Conservation (phyloP, 2,113 vertebrate species). For the Hylia prasina region DNA sequence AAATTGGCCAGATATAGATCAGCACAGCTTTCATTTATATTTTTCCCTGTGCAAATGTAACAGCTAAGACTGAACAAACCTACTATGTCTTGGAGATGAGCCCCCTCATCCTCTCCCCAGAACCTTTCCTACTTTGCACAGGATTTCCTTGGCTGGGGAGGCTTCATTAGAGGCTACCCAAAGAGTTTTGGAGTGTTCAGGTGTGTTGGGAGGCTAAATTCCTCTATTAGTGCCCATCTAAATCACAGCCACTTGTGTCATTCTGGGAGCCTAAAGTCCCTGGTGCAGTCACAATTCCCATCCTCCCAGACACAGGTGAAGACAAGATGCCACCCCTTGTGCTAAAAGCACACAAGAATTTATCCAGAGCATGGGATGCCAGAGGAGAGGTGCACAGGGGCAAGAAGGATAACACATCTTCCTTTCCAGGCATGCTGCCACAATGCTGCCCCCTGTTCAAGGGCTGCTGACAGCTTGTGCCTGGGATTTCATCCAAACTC, state of each 20-base stretch:
- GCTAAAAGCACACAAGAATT: neutral
- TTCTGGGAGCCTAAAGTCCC: neutral
- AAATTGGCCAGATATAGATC: constrained; percentile 12
- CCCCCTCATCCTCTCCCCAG: neutral
- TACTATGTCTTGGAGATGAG: neutral
- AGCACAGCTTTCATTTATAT: neutral
- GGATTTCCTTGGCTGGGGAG: neutral
- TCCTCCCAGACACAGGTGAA: neutral
- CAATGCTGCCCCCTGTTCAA: neutral
- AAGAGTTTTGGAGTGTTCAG: neutral
- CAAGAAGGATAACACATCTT: neutral
- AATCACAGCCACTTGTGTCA: neutral
- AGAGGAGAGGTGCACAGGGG: neutral
- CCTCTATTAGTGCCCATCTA: neutral
- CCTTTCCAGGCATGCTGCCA: neutral
- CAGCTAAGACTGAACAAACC: neutral
- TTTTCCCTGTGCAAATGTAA: neutral
- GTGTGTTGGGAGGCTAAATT: neutral
- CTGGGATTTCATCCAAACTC: neutral
- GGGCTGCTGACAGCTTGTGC: neutral
- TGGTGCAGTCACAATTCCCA: neutral
- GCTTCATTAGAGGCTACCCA: neutral
- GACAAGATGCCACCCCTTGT: neutral
- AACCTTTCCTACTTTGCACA: neutral
- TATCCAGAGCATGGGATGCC: neutral